Conservation (phyloP, 2,797 vertebrate genomes). For the Poeciliopsis paucimaculata region DNA sequence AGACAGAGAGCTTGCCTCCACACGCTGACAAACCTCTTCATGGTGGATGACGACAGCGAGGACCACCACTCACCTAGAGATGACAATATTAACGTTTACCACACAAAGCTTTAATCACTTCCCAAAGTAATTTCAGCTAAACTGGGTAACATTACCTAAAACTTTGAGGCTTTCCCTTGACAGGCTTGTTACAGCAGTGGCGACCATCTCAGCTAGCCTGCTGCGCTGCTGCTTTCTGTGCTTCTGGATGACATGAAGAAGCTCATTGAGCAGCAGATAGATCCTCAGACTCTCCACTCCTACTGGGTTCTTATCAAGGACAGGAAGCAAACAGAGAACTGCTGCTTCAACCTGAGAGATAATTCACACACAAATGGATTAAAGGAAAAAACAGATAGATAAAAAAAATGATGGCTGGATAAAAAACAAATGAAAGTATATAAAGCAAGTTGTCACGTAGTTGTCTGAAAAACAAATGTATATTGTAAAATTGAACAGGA, state of each 20-base stretch:
- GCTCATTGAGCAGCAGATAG: slow-evolving; percentile 77
- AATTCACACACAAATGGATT: no score
- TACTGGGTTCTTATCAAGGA: slow-evolving; percentile 43
- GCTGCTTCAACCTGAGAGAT: slow-evolving; percentile 63
- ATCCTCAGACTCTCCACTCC: slow-evolving; percentile 78
- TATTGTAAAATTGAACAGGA: neutral
- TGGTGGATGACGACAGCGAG: slow-evolving; percentile 44
- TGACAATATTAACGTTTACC: neutral
- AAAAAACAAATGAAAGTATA: neutral
- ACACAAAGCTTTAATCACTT: neutral
- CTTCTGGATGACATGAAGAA: slow-evolving; percentile 54
- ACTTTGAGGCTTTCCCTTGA: slow-evolving; percentile 47
- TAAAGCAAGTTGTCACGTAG: neutral
- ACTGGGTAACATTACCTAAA: slow-evolving; percentile 65
- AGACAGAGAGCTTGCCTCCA: slow-evolving; percentile 63
- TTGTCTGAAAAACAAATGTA: neutral
- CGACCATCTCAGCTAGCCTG: slow-evolving; percentile 40
- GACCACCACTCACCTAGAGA: slow-evolving; percentile 61
- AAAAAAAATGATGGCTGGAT: neutral
- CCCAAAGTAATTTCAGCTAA: neutral
- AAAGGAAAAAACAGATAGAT: neutral
- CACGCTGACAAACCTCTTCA: slow-evolving; percentile 55
- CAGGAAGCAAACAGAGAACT: slow-evolving; percentile 11
- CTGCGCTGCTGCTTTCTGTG: slow-evolving; percentile 23
- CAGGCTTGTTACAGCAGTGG: slow-evolving; percentile 53